phyloP scores from a whole-genome alignment of 2,113 vertebrate genomes.

The Siniperca knerii region DNA sequence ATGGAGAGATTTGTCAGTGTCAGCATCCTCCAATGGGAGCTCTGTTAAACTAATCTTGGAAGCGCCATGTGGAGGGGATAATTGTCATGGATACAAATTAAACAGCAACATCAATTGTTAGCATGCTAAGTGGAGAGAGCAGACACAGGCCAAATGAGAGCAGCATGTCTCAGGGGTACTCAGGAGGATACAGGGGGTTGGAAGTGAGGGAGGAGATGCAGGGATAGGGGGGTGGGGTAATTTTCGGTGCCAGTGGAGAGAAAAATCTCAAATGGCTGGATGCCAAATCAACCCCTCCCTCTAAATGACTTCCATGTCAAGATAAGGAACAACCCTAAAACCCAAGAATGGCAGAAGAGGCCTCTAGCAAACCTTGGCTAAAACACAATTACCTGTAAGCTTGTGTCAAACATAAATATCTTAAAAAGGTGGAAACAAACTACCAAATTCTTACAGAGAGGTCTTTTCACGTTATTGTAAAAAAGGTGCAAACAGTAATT shows the following conservation, averaged over 20 bases:
- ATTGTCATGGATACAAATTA: conserved; percentile 76
- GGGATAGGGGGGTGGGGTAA: conserved; percentile 61
- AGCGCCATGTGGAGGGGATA: conserved; percentile 66
- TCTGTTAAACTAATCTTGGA: conserved; percentile 64
- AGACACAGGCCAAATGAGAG: conserved; percentile 59
- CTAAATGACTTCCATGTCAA: conserved; percentile 78
- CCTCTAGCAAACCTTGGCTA: conserved; percentile 39
- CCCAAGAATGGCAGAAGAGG: conserved; percentile 53
- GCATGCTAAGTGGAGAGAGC: conserved; percentile 61
- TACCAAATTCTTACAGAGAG: background rate
- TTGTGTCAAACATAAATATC: conserved; percentile 29
- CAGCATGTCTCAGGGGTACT: conserved; percentile 58
- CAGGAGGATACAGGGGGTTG: conserved; percentile 54
- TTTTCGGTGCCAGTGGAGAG: conserved; percentile 80
- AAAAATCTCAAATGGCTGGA: conserved; percentile 76
- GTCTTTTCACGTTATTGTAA: background rate
- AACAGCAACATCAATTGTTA: conserved; percentile 70
- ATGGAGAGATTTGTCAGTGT: conserved; percentile 50
- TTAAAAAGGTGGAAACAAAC: conserved; percentile 11
- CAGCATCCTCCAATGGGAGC: conserved; percentile 48
- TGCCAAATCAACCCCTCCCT: conserved; percentile 80
- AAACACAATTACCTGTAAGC: conserved; percentile 48
- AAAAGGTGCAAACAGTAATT: background rate
- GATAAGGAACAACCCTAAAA: conserved; percentile 72
- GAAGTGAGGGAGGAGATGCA: conserved; percentile 56